Base-by-base conservation (phyloP, 2,797 vertebrate genomes). In the Helostoma temminkii region DNA sequence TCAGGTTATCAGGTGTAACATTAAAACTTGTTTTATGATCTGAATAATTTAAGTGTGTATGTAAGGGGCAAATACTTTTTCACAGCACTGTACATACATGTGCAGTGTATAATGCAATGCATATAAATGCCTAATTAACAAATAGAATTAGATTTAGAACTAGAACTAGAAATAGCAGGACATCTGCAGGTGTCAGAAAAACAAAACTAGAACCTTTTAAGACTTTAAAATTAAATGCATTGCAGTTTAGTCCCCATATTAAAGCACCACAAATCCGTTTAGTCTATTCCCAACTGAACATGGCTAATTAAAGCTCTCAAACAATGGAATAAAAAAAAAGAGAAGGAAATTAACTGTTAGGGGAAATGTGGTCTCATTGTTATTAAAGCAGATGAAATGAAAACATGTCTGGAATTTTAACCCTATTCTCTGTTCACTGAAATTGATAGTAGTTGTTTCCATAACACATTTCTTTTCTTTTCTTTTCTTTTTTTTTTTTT, bases 301-400 rank as follows among this genome's bases (percentile, higher is more conserved):
- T 5, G 0, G 68, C 66, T 66, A 80, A 87, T 88, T 86, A 76
- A 81, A 82, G 80, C 77, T 85, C 46, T 70, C 72, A 82, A 84
- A 85, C 71, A 79, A 72, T 62, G 49, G 19, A 22, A 55, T 1
- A 4, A 67, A 58, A 65, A 19, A 7, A 12, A 22, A 5, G 21
- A 48, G 10, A 48, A 47, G 34, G 15, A 61, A 77, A 85, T 66
- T 42, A 66, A 74, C 55, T 60, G 69, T 68, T 73, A 24, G 62
- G 80, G 65, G 77, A 56, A 60, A 63, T 45, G 45, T 10, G 47
- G 54, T 55, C 39, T 69, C 60, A 41, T 2, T 54, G 54, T 64
- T 69, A 78, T 74, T 70, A 77, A 56, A 56, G 32, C 48, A 59
- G 66, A 45, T 41, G 25, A 47, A 69, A 54, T 45, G 34, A 63